phyloP scores from a whole-genome alignment of 2,113 vertebrate species.

The Takifugu bimaculatus region DNA sequence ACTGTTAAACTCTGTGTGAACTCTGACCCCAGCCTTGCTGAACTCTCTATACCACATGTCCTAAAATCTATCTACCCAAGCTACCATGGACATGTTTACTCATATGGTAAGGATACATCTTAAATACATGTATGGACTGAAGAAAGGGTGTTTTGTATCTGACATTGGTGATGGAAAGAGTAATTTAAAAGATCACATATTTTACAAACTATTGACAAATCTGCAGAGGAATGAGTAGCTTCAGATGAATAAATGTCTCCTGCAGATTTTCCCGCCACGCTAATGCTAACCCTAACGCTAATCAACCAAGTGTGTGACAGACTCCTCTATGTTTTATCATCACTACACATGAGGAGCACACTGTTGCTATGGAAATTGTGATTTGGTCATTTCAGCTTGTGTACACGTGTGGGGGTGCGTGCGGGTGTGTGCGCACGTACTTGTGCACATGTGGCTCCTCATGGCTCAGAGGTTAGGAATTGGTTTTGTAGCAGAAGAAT shows the following conservation, averaged over 20 bases:
- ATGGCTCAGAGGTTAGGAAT: not conserved
- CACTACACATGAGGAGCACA: no score
- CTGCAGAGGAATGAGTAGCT: no score
- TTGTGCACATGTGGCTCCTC: not conserved
- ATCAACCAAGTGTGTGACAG: no score
- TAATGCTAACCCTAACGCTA: no score
- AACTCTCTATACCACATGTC: constrained; percentile 77
- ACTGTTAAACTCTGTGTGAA: constrained; percentile 79
- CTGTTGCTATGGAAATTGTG: no score
- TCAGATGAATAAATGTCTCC: no score
- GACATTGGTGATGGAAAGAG: no score
- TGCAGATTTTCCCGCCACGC: no score
- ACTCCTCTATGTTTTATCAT: no score
- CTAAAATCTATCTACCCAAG: constrained; percentile 65
- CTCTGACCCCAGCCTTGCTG: constrained; percentile 65
- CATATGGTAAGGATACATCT: constrained; percentile 57
- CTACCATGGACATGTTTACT: constrained; percentile 29
- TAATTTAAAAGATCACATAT: no score
- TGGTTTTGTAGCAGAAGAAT: not conserved
- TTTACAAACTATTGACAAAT: no score
- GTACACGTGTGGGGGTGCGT: not conserved
- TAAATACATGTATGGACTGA: not conserved
- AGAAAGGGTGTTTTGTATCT: not conserved
- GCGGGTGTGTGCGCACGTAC: not conserved
- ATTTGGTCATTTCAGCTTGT: no score